Base-by-base conservation (phyloP, 1,140 invertebrate genomes). In the Lerema accius region DNA sequence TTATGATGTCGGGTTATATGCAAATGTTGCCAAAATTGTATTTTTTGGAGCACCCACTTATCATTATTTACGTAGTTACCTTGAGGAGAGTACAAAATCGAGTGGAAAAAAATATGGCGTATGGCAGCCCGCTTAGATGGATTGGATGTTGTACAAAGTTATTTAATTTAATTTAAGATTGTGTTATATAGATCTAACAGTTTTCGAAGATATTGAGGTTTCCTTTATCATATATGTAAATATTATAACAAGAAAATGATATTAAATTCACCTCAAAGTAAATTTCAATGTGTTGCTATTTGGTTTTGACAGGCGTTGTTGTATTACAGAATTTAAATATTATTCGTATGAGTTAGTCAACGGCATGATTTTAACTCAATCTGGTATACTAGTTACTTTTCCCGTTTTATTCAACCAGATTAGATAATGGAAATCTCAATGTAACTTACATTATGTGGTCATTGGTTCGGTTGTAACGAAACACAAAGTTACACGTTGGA, bases 11-110 rank as follows among this genome's bases (percentile, higher is more conserved):
- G 80, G 75, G 84, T 82, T 82, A 86, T 89, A 82, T 86, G 84
- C 88, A 80, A 82, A 81, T 87, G 86, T 88, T 86, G 86, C 88
- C 86, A 91, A 89, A 91, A 86, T 80, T 70, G 72, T 87, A 83
- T 90, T 85, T 84, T 85, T 90, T 86, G 82, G 82, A 76, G 78
- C 81, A 86, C 82, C 79, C 73, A 70, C 74, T 69, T 65, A 76
- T 63, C 51, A 76, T 78, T 80, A 82, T 83, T 86, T 85, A 77
- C 60, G 65, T 86, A 86, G 74, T 64, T 84, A 78, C 78, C 73
- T 58, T 69, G 69, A 77, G 71, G 65, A 78, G 58, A 84, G 84
- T 87, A 87, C 84, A 86, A 87, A 88, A 71, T 63, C 65, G 32
- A 28, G 48, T 71, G 53, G 60, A 63, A 53, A 71, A 26, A 55